phyloP scores from a whole-genome alignment of 2,888 invertebrate genomes.

The Thymelicus sylvestris region DNA sequence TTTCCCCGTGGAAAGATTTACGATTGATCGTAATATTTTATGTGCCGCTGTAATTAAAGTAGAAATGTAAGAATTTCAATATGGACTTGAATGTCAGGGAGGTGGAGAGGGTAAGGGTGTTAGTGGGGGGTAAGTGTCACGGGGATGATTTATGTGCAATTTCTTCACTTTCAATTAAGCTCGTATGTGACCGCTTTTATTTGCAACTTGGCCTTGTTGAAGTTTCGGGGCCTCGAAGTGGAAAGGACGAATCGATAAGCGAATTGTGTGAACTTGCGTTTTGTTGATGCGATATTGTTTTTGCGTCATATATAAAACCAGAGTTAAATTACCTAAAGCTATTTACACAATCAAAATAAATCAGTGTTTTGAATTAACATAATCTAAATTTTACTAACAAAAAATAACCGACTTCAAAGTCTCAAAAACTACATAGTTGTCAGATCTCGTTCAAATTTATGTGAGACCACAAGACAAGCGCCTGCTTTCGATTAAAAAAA shows the following conservation, averaged over 20 bases:
- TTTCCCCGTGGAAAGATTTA: constrained; percentile 25
- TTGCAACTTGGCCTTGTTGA: not conserved
- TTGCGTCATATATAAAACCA: too few relatives aligned
- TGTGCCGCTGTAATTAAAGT: constrained; percentile 31
- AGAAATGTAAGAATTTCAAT: constrained; percentile 35
- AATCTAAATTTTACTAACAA: too few relatives aligned
- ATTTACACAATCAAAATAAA: too few relatives aligned
- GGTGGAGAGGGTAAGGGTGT: constrained; percentile 10
- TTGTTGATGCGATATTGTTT: too few relatives aligned
- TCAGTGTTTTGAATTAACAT: too few relatives aligned
- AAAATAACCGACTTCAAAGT: too few relatives aligned
- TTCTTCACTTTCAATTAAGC: constrained; percentile 22
- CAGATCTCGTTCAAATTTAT: too few relatives aligned
- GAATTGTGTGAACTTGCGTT: not conserved
- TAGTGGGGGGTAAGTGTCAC: constrained; percentile 27
- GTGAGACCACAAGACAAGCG: too few relatives aligned
- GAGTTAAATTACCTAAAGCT: too few relatives aligned
- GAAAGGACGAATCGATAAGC: not conserved
- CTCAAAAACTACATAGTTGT: too few relatives aligned
- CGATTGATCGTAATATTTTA: constrained; percentile 32
- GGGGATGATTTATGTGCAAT: constrained; percentile 36
- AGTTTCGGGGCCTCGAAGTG: not conserved
- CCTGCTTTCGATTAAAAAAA: too few relatives aligned
- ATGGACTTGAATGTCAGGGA: constrained; percentile 23
- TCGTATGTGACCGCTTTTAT: constrained; percentile 5